Conservation (phyloP, 2,113 vertebrate genomes). For the Panthera leo region DNA sequence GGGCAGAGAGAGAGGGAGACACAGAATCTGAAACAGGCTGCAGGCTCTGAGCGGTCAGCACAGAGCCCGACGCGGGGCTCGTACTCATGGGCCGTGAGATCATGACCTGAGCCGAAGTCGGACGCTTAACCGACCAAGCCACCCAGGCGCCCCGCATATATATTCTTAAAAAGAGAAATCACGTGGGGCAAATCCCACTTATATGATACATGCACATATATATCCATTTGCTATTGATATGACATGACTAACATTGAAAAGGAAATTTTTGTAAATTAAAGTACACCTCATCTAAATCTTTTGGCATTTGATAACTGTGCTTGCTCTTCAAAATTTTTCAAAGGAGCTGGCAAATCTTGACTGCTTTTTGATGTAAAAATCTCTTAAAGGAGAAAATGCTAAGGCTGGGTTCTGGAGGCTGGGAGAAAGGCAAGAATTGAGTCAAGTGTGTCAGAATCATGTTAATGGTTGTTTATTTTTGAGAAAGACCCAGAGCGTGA, state of each 20-base stretch:
- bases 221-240: not conserved
- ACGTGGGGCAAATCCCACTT: not conserved
- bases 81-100: too few relatives aligned
- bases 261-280: not conserved
- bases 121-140: too few relatives aligned
- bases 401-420: not conserved
- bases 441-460: not conserved
- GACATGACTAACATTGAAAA: not conserved
- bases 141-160: not conserved
- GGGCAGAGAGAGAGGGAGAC: too few relatives aligned
- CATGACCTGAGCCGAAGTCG: too few relatives aligned
- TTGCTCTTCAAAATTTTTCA: not conserved
- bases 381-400: not conserved
- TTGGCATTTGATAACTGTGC: not conserved
- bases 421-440: not conserved
- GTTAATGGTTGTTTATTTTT: too few relatives aligned
- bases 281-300: not conserved
- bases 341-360: not conserved
- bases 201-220: not conserved
- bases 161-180: slow-evolving; percentile 33
- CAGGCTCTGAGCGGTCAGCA: too few relatives aligned
- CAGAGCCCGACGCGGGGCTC: too few relatives aligned
- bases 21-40: too few relatives aligned
- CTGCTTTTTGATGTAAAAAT: not conserved
- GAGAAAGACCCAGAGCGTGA: too few relatives aligned